A percentile compares a stretch with the other conserved stretches of the same genome.
These are phyloP conservation scores for Brenthis daphne DNA, from an alignment of 2,888 invertebrate genomes.

Conservation along the genomic window DNA sequence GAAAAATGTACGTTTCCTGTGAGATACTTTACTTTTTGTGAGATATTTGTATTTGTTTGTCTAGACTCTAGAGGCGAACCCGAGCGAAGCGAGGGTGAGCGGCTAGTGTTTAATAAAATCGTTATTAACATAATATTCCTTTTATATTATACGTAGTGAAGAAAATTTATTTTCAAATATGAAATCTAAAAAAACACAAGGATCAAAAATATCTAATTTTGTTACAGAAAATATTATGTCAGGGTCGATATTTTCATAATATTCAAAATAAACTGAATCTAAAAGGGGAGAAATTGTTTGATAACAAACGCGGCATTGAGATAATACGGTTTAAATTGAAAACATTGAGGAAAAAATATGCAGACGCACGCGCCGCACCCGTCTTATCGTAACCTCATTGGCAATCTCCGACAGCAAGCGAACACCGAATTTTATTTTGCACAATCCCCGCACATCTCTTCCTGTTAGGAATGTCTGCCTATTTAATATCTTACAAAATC, in stretches of 20 bases:
- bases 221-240: conserved; percentile 12
- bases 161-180: too few relatives aligned
- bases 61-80: too few relatives aligned
- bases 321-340: conserved; percentile 53
- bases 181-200: too few relatives aligned
- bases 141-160: too few relatives aligned
- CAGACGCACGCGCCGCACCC: conserved; percentile 57
- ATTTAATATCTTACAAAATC: neutral
- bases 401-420: conserved; percentile 50
- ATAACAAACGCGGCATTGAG: conserved; percentile 45
- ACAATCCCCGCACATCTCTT: conserved; percentile 31
- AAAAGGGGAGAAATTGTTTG: conserved; percentile 41
- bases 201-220: too few relatives aligned
- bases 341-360: conserved; percentile 60
- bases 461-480: conserved; percentile 16
- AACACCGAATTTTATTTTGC: conserved; percentile 50
- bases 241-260: conserved; percentile 25
- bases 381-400: conserved; percentile 59
- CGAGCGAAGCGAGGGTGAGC: too few relatives aligned
- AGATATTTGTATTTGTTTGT: too few relatives aligned
- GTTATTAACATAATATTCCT: too few relatives aligned
- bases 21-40: too few relatives aligned
- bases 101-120: too few relatives aligned
- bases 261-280: conserved; percentile 25
- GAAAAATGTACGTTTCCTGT: too few relatives aligned